Evolutionary conservation across 2,888 invertebrate genomes (phyloP), one percentile per base, ranked within the genome.

Genomic region (Belgica antarctica): DNA sequence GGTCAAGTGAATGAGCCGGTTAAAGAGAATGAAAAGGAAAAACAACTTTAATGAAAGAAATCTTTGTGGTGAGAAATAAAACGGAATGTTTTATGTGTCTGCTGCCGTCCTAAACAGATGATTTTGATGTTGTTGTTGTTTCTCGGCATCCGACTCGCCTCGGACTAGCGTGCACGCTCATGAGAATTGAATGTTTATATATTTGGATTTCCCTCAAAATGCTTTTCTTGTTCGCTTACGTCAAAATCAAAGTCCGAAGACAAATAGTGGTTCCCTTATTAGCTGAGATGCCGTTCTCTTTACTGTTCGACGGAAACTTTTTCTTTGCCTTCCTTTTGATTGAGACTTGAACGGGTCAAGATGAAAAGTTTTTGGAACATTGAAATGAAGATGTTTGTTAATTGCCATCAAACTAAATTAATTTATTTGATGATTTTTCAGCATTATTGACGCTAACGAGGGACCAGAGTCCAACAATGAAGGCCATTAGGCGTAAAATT

Each of bases 81-180:
- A 68, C 68, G 68, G 68, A 68, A 68, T 68, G 68, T 68, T 68
- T 68, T 68, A 68, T 68, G 68, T 68, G 68, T 68, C 68, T 68
- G 68, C 68, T 68, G 52, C 68, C 57, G 68, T 68, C 68, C 57
- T 52, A 68, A 68, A 68, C 68, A 68, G 68, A 68, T 68, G 68
- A 68, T 68, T 59, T 59, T 59, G 59, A 59, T 59, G 8, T 59
- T 59, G 59, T 59, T 68, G 68, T 68, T 68, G 68, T 68, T 68
- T 59, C 17, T 3, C 15, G 59, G 59, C 27, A 27, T 15, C 27
- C 59, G 12, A 19, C 22, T 19, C 61, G 36, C n/a, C n/a, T n/a
- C 24, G 46, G 63, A 68, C 68, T 57, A 68, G 52, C 57, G 46
- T 68, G 68, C 68, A 68, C 68, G 68, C 68, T 68, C 65, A 47